Conservation (phyloP, 2,888 invertebrate species). For the Pseudeuparius sepicola region DNA sequence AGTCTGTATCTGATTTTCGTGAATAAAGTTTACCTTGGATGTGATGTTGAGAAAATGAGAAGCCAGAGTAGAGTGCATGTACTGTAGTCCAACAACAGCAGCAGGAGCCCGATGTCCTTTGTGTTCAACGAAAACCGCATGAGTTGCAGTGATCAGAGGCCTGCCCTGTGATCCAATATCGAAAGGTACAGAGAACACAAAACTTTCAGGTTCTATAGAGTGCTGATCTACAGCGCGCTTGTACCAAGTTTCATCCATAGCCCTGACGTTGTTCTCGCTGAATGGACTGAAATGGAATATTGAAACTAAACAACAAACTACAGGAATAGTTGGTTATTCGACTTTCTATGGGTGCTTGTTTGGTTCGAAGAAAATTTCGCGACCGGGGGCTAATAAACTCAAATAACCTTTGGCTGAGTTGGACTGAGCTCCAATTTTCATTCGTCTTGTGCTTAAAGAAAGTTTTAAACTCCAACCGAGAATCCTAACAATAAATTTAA, state of each 20-base stretch:
- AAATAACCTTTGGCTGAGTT: no score
- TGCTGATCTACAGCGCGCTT: constrained; percentile 86
- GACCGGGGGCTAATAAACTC: no score
- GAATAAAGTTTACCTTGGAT: constrained; percentile 55
- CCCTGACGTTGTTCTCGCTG: constrained; percentile 66
- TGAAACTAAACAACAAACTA: constrained; percentile 2
- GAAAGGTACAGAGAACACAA: constrained; percentile 82
- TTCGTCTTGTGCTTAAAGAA: no score
- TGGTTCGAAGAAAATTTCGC: no score
- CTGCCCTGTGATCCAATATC: constrained; percentile 47
- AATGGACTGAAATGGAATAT: constrained; percentile 60
- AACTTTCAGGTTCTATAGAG: constrained; percentile 75
- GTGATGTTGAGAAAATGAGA: constrained; percentile 78
- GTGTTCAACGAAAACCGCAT: constrained; percentile 79
- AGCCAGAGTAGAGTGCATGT: constrained; percentile 72
- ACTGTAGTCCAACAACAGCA: constrained; percentile 86
- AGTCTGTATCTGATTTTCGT: neutral
- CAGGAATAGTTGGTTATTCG: neutral
- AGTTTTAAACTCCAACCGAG: no score
- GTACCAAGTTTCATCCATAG: constrained; percentile 86
- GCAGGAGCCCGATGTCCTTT: constrained; percentile 78
- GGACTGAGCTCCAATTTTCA: no score
- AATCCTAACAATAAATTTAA: no score
- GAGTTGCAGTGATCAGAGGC: constrained; percentile 78
- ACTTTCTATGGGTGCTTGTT: neutral